phyloP scores from a whole-genome alignment of 2,113 vertebrate genomes.

The Cranoglanis bouderius region DNA sequence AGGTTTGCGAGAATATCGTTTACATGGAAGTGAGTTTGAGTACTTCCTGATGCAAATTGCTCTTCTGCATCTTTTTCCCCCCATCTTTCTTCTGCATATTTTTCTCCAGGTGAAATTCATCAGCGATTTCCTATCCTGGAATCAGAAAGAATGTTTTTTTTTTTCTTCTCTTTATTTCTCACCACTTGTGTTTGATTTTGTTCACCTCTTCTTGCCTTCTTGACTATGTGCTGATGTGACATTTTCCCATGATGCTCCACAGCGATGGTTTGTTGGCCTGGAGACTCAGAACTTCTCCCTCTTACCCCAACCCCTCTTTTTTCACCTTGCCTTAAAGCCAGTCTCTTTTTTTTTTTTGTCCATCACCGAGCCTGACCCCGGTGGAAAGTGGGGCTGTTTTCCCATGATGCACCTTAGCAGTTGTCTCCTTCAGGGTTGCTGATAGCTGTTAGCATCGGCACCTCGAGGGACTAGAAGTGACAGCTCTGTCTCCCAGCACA shows the following conservation, averaged over 20 bases:
- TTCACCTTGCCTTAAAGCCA: slow-evolving; percentile 48
- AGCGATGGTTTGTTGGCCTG: slow-evolving; percentile 46
- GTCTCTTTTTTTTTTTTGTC: slow-evolving; percentile 33
- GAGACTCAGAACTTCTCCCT: slow-evolving; percentile 50
- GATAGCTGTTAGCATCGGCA: slow-evolving; percentile 70
- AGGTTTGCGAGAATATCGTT: no score
- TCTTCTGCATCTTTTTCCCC: not conserved
- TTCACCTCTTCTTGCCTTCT: not conserved
- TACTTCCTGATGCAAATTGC: no score
- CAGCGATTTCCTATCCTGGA: no score
- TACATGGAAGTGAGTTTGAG: no score
- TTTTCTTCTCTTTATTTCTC: not conserved
- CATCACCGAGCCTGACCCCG: slow-evolving; percentile 59
- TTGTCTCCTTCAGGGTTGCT: slow-evolving; percentile 70
- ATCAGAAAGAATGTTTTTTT: no score
- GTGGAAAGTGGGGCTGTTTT: slow-evolving; percentile 53
- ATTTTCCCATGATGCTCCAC: not conserved
- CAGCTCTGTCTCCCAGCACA: slow-evolving; percentile 53
- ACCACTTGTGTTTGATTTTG: not conserved
- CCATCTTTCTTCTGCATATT: no score
- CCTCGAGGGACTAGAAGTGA: slow-evolving; percentile 66
- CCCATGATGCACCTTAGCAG: slow-evolving; percentile 71
- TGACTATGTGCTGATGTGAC: not conserved
- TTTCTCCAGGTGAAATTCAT: no score
- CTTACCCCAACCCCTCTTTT: slow-evolving; percentile 38